phyloP scores from a whole-genome alignment of 1,140 invertebrate species.

The Drosophila mayri region DNA sequence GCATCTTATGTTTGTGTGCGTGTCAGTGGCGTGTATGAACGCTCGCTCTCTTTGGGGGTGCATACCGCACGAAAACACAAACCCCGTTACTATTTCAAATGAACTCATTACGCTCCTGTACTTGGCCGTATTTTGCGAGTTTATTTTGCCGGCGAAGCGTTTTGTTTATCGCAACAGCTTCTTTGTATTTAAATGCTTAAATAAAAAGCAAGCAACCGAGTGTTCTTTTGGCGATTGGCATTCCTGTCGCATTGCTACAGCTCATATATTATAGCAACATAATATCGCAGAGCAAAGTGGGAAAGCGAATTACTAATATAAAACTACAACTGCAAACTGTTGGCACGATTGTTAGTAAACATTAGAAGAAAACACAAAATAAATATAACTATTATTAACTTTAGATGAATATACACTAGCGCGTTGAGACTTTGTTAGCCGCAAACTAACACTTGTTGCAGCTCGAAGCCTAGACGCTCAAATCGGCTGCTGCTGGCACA shows the following conservation, averaged over 20 bases:
- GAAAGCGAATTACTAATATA: neutral
- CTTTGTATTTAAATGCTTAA: neutral
- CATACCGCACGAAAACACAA: neutral
- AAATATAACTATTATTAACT: neutral
- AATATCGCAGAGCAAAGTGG: neutral
- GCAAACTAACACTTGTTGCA: conserved; percentile 23
- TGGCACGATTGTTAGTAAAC: too few relatives aligned
- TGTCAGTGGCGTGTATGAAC: conserved; percentile 11
- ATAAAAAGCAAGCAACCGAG: neutral
- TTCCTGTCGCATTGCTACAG: neutral
- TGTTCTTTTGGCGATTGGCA: neutral
- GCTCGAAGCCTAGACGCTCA: conserved; percentile 16
- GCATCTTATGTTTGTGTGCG: conserved; percentile 9
- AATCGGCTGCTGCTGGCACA: conserved; percentile 69
- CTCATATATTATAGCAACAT: neutral
- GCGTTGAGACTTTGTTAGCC: neutral
- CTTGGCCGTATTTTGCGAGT: conserved; percentile 2
- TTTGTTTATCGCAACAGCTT: neutral
- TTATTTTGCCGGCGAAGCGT: conserved; percentile 19
- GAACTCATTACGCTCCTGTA: conserved; percentile 11
- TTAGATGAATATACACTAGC: neutral
- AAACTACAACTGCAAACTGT: neutral
- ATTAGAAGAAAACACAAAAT: too few relatives aligned
- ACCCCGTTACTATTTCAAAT: neutral
- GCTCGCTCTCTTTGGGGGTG: neutral